These are phyloP conservation scores for Temnothorax curvispinosus DNA, from an alignment of 1,140 invertebrate species.

Conservation along the genomic window DNA sequence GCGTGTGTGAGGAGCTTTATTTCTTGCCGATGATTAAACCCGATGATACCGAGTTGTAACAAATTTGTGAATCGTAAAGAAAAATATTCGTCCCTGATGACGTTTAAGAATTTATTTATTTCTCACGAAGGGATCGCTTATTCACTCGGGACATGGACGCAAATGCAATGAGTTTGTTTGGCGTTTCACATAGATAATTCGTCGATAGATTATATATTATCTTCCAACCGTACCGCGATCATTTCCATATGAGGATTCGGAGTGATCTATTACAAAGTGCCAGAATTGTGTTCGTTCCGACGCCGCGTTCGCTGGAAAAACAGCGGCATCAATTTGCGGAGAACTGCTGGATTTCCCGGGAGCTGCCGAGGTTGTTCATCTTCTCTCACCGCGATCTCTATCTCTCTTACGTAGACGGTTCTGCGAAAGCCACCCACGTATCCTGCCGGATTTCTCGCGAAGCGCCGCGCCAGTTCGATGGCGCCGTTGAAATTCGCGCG, in stretches of 20 bases:
- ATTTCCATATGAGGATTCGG: constrained; percentile 31
- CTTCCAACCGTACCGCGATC: constrained; percentile 30
- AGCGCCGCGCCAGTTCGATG: constrained; percentile 29
- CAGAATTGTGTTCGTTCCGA: constrained; percentile 9
- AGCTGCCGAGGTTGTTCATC: constrained; percentile 39
- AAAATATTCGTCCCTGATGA: neutral
- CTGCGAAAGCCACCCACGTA: constrained; percentile 9
- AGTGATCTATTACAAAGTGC: constrained; percentile 41
- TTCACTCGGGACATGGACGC: neutral
- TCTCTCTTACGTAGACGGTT: constrained; percentile 8
- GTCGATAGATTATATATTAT: constrained; percentile 22
- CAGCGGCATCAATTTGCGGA: constrained; percentile 38
- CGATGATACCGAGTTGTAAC: neutral
- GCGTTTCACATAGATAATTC: constrained; percentile 1
- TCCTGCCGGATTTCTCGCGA: constrained; percentile 7
- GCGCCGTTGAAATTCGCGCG: constrained; percentile 36
- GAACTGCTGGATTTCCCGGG: constrained; percentile 34
- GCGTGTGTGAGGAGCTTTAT: constrained; percentile 38
- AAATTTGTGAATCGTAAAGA: neutral
- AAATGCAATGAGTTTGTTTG: constrained; percentile 1
- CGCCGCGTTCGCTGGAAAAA: constrained; percentile 38
- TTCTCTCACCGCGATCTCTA: constrained; percentile 27
- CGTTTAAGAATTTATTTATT: constrained; percentile 16
- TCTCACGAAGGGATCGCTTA: neutral
- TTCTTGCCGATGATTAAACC: constrained; percentile 15